Conservation (phyloP, 2,113 vertebrate genomes). For the Nestor notabilis region DNA sequence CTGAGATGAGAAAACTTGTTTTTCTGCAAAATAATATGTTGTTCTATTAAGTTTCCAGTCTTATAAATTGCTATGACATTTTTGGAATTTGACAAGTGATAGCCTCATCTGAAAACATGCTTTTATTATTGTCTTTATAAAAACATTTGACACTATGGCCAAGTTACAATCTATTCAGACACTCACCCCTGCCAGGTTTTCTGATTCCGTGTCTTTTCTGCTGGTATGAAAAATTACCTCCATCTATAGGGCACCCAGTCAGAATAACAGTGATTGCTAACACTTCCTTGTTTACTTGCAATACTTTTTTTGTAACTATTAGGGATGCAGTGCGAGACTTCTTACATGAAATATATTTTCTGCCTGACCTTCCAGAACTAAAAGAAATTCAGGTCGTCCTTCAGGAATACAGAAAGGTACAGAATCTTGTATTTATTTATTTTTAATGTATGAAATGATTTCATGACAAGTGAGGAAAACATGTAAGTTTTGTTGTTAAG, state of each 20-base stretch:
- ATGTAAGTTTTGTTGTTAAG: neutral
- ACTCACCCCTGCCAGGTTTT: neutral
- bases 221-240: neutral
- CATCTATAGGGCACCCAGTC: neutral
- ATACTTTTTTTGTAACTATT: conserved; percentile 28
- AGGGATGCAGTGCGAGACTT: conserved; percentile 94
- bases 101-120: neutral
- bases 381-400: conserved; percentile 91
- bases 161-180: neutral
- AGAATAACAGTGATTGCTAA: neutral
- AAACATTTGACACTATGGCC: neutral
- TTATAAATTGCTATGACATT: neutral
- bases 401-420: conserved; percentile 94
- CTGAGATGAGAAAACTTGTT: neutral
- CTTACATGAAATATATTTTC: conserved; percentile 98
- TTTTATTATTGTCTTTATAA: neutral
- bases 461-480: neutral
- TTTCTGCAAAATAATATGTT: neutral
- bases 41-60: neutral
- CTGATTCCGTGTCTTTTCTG: neutral
- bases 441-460: neutral
- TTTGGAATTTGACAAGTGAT: neutral
- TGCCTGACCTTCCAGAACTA: conserved; percentile 92
- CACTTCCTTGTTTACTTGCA: neutral
- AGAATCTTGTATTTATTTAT: neutral